Evolutionary conservation across 2,888 invertebrate genomes (phyloP).

Genomic region (Aspidapion aeneum): DNA sequence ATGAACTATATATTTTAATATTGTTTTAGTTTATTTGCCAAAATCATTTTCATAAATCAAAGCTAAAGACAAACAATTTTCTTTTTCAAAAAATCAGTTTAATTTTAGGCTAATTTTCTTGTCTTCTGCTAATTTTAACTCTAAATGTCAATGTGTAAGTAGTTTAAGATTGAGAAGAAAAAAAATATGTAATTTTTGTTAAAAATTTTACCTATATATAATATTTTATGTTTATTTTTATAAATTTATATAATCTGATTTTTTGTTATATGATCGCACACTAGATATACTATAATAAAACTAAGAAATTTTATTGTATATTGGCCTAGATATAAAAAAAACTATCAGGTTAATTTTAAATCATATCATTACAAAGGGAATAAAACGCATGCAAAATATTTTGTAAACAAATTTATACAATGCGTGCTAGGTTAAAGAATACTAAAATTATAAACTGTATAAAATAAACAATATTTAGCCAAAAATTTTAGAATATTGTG

Average conservation of each 20-base stretch:
- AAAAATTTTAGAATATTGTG: too few species aligned
- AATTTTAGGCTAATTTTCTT: background rate
- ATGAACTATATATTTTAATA: too few species aligned
- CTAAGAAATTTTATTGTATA: background rate
- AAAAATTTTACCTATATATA: background rate
- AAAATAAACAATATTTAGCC: background rate
- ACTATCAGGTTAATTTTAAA: background rate
- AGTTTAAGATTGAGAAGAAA: background rate
- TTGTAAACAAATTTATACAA: slow-evolving; percentile 16
- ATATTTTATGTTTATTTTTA: background rate
- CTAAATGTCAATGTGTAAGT: background rate
- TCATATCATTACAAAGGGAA: background rate
- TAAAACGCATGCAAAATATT: slow-evolving; percentile 3
- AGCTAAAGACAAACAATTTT: too few species aligned
- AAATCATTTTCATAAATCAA: too few species aligned
- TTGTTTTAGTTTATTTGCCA: too few species aligned
- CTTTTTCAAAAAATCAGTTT: too few species aligned
- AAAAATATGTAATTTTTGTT: background rate
- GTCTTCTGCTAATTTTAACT: background rate
- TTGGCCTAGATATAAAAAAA: background rate
- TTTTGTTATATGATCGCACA: background rate
- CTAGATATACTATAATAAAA: background rate
- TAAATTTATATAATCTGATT: background rate
- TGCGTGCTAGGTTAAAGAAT: slow-evolving; percentile 23
- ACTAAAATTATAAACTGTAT: slow-evolving; percentile 16